phyloP scores from a whole-genome alignment of 2,888 invertebrate species.

The Teleiodes luculella region DNA sequence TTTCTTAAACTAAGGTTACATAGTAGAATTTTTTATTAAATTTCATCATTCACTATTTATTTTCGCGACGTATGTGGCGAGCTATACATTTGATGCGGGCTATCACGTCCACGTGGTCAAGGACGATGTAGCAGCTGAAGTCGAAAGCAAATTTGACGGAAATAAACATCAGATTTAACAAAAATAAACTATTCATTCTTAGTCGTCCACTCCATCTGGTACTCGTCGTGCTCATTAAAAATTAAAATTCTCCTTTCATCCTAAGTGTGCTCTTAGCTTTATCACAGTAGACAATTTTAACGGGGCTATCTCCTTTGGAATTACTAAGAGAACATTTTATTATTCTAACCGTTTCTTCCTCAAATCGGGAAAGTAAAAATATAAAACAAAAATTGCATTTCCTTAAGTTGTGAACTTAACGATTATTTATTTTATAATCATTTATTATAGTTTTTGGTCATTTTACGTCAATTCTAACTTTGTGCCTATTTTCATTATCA shows the following conservation, averaged over 20 bases:
- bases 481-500: too few species aligned
- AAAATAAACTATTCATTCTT: not conserved
- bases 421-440: too few species aligned
- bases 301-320: constrained; percentile 4
- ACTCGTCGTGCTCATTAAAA: constrained; percentile 1
- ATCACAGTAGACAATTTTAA: constrained; percentile 11
- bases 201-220: not conserved
- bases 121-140: too few species aligned
- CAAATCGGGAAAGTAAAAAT: constrained; percentile 13
- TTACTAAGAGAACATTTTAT: constrained; percentile 12
- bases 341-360: constrained; percentile 13
- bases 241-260: not conserved
- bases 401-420: too few species aligned
- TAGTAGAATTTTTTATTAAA: too few species aligned
- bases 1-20: too few species aligned
- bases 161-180: not conserved
- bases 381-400: constrained; percentile 6
- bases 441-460: too few species aligned
- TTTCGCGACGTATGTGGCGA: too few species aligned
- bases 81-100: too few species aligned
- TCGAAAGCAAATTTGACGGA: not conserved
- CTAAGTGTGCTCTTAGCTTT: constrained; percentile 1
- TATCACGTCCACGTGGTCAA: too few species aligned
- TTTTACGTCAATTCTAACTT: too few species aligned
- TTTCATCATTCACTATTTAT: too few species aligned